Base-by-base conservation (phyloP, 1,140 invertebrate species). In the Lepidostoma basale region DNA sequence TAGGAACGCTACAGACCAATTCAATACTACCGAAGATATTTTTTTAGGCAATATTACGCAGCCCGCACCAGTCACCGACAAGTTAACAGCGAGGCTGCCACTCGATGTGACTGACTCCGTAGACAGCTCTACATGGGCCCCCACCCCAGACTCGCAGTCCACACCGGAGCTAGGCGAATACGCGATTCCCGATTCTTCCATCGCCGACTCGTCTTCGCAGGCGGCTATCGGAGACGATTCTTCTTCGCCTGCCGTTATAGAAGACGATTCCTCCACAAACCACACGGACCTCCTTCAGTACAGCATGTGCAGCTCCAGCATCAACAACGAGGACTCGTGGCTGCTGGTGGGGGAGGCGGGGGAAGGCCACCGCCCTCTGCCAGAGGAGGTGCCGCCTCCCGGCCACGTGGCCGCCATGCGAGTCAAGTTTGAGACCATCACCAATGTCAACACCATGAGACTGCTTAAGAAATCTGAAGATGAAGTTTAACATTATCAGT, bases 391-490 rank as follows among this genome's bases (percentile, higher is more conserved):
- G 4, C 72, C 72, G 6, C 56, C 65, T 12, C 78, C 82, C 1
- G 82, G 82, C 6, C 82, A 83, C 73, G 82, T 83, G 67, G 82
- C 82, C 0, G 82, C 82, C 9, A 82, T 83, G 82, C 67, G 81
- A 14, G 81, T 82, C 42, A 73, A 78, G 9, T 83, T 82, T 71
- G 82, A 83, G 70, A 82, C 78, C 30, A 80, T 83, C 77, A 83
- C 81, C n/a, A 69, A 64, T 58, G 59, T 73, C 14, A 69, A 56
- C 59, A 67, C 64, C 12, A 69, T 69, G 67, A 56, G 71, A 49
- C 67, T 73, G 28, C 49, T 67, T 39, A 73, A 68, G 36, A 73
- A 67, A 42, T 52, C 56, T 16, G 71, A 73, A 22, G 64, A 62
- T 58, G 71, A 72, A 33, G 36, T 36, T n/a, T 71, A 59, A 40